Evolutionary conservation across 1,140 invertebrate genomes (phyloP), one percentile per base, ranked within the genome.

Genomic region (Tetramorium parvispinum): DNA sequence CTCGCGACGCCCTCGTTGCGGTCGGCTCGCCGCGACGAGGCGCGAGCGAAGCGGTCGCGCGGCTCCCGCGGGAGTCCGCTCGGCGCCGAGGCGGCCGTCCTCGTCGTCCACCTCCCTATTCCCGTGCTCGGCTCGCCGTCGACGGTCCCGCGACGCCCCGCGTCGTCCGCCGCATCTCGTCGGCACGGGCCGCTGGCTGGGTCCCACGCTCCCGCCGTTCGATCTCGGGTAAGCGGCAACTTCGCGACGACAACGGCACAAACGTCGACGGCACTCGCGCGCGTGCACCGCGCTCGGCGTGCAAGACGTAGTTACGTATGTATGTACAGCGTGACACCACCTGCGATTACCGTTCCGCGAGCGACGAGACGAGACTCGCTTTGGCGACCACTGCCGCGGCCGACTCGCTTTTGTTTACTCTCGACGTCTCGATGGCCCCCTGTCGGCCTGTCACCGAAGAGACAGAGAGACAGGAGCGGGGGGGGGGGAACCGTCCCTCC

Each of bases 401-500:
- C 40, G 57, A 65, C 82, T 85, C 51, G 73, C 82, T 85, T 78
- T 76, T 85, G 73, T 76, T 78, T 76, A 85, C 24, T 37, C 46
- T n/a, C 57, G 8, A 16, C 71, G n/a, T 37, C 46, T n/a, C 57
- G 8, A 16, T 57, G n/a, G 27, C 71, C 57, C 53, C 11, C 66
- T 46, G 53, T 49, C 76, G 59, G 61, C 11, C 78, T 43, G 49
- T 43, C 37, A 32, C 18, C 18, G 11, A 6, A 55, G 46, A 27
- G 32, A 3, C 11, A 10, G n/a, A 5, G 77, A 40, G n/a, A 46
- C 21, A 57, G 8, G 1, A 51, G 18, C 21, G 21, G 21, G 0
- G 10, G 43, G 40, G n/a, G 2, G 43, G 37, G 37, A 11, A 18
- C 43, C 6, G 10, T 76, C 37, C 37, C 43, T 57, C n/a, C 51